Base-by-base conservation (phyloP, 2,113 vertebrate species). In the Nematolebias whitei region DNA sequence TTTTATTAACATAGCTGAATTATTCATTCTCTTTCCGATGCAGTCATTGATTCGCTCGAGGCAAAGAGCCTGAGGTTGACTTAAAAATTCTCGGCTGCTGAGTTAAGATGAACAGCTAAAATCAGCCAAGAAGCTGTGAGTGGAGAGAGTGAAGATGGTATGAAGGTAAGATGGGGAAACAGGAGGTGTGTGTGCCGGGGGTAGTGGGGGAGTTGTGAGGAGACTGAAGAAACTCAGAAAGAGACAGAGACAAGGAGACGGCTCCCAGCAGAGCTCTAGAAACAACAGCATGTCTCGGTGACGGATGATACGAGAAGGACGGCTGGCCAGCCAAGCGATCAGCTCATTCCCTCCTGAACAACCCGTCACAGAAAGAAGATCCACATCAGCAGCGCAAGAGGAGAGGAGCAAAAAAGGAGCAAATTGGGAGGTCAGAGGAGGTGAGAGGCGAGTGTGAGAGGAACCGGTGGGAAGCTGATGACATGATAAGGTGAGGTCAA, bases 261-360 rank as follows among this genome's bases (percentile, higher is more conserved):
- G 82, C 86, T 91, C 85, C 85, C 86, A 82, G 79, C 86, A 87
- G 89, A 91, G 88, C 85, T 82, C 88, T 89, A 79, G 86, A 45
- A 90, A 88, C 90, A 91, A 90, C 90, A 80, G 85, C 71, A 49
- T 68, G 80, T 89, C 90, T 83, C 67, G 58, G 85, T 91, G 89
- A 92, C 80, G 74, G 88, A 89, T 88, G 84, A 88, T 85, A 77
- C 76, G 59, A 63, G 19, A 63, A 86, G 79, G 84, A 76, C 78
- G 66, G 74, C 82, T 78, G 87, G 62, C 69, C 84, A 89, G 84
- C 84, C 87, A 90, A 69, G 89, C 85, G 71, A 83, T 68, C 76
- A 89, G 39, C 55, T 70, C 82, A 84, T 85, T 88, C 87, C 82
- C 88, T 74, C 76, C 85, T 80, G 85, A 81, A 67, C 84, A 78